A percentile compares a stretch with the other conserved stretches of the same genome.
phyloP scores from a whole-genome alignment of 2,113 vertebrate species.

The Nothoprocta pentlandii region DNA sequence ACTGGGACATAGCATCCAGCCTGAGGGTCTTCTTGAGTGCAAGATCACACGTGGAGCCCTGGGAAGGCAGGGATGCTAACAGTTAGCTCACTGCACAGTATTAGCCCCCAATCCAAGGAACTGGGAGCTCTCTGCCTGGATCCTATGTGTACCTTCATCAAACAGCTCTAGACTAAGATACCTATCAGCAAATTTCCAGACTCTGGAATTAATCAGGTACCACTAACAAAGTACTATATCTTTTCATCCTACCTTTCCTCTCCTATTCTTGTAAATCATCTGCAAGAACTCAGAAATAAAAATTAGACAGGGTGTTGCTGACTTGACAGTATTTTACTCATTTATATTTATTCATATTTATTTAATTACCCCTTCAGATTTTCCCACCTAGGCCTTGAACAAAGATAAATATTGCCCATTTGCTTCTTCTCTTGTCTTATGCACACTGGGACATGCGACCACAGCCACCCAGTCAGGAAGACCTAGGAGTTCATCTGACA shows the following conservation, averaged over 20 bases:
- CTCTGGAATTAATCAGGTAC: not conserved
- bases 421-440: not conserved
- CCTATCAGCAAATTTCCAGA: not conserved
- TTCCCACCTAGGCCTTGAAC: not conserved
- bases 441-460: not conserved
- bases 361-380: not conserved
- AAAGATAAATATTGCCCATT: not conserved
- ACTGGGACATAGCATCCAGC: not conserved
- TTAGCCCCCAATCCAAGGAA: rapidly evolving
- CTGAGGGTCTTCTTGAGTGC: not conserved
- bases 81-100: not conserved
- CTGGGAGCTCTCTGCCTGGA: not conserved
- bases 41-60: not conserved
- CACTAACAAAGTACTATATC: not conserved
- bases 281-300: not conserved
- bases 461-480: not conserved
- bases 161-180: not conserved
- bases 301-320: not conserved
- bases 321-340: not conserved
- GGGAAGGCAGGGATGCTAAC: rapidly evolving
- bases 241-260: not conserved
- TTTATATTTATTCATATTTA: no score
- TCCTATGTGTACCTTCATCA: not conserved
- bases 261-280: rapidly evolving
- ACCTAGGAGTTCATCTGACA: not conserved